phyloP scores from a whole-genome alignment of 2,113 vertebrate species.

The Ptilorrhoa leucosticta region DNA sequence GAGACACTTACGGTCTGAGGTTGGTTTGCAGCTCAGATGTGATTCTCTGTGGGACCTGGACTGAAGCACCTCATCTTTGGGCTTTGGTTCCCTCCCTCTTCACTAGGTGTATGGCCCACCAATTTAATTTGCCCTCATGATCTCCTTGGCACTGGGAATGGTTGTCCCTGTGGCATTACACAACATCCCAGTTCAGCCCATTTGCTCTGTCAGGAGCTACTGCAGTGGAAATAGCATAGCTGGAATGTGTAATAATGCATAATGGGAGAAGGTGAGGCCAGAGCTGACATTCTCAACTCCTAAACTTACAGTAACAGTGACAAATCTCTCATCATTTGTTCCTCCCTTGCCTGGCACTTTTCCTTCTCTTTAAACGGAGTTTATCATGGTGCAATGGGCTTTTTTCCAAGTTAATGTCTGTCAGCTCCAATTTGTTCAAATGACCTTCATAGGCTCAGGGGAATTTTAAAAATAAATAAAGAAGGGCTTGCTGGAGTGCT shows the following conservation, averaged over 20 bases:
- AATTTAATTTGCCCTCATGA: not conserved
- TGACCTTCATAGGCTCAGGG: constrained; percentile 69
- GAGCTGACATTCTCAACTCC: constrained; percentile 3
- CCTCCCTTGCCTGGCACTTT: constrained; percentile 46
- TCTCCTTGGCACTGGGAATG: not conserved
- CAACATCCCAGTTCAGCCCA: not conserved
- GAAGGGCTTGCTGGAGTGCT: constrained; percentile 73
- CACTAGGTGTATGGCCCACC: not conserved
- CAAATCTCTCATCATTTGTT: constrained; percentile 38
- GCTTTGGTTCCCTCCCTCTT: not conserved
- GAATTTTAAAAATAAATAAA: constrained; percentile 66
- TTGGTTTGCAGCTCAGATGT: not conserved
- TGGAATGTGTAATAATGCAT: not conserved
- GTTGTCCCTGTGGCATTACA: not conserved
- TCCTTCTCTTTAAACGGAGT: constrained; percentile 46
- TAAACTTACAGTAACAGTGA: not conserved
- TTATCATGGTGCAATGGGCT: constrained; percentile 69
- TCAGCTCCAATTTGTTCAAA: constrained; percentile 83
- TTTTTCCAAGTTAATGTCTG: constrained; percentile 87
- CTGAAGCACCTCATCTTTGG: not conserved
- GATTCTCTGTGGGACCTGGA: not conserved
- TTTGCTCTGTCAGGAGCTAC: not conserved
- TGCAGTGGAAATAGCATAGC: not conserved
- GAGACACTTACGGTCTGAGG: not conserved
- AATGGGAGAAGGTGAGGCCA: not conserved